Conservation (phyloP, 2,888 invertebrate genomes). For the Nomada lathburiana region DNA sequence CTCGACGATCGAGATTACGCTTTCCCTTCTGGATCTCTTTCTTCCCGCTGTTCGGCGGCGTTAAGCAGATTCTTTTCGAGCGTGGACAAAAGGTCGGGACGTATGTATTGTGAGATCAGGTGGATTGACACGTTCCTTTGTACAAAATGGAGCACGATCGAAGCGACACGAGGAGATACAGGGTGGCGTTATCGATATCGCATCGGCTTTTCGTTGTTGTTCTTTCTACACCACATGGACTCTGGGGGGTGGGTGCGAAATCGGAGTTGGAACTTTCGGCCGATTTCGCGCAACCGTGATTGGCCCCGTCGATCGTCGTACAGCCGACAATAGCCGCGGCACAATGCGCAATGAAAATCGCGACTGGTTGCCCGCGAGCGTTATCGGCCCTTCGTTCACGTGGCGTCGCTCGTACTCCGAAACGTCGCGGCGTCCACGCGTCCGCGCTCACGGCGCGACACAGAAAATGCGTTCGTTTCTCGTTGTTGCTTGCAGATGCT, state of each 20-base stretch:
- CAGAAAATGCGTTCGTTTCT: background rate
- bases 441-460: background rate
- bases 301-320: background rate
- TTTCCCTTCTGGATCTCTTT: background rate
- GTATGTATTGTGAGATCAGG: background rate
- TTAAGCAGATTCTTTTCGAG: constrained; percentile 11
- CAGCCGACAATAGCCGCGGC: too few relatives aligned
- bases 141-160: background rate
- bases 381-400: constrained; percentile 42
- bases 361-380: background rate
- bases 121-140: background rate
- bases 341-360: constrained; percentile 3
- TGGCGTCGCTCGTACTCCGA: constrained; percentile 42
- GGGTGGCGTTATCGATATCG: background rate
- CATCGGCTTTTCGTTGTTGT: background rate
- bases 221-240: too few relatives aligned
- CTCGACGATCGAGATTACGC: constrained; percentile 32
- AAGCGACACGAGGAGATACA: background rate
- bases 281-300: background rate
- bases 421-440: constrained; percentile 18
- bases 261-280: background rate
- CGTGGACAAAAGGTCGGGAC: too few relatives aligned
- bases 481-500: constrained; percentile 23
- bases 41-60: background rate
- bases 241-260: background rate